Base-by-base conservation (phyloP, 2,888 invertebrate species). In the Eudasyphora cyanicolor region DNA sequence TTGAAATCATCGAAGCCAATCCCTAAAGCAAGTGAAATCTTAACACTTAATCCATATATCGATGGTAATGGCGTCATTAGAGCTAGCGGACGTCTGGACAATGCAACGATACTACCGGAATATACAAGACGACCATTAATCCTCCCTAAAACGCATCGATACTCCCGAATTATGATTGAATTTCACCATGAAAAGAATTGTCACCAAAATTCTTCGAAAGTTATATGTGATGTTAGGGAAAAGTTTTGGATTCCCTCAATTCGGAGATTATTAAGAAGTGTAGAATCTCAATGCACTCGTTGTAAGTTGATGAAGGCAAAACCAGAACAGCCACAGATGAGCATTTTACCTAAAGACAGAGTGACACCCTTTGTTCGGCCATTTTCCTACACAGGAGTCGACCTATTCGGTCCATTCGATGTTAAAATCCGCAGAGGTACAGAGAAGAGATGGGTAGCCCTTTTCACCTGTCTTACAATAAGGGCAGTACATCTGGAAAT, bases 401-500 rank as follows among this genome's bases (percentile, higher is more conserved):
- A n/a, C n/a, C n/a, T n/a, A n/a, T n/a, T n/a, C n/a, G n/a, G n/a
- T n/a, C n/a, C n/a, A n/a, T n/a, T n/a, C n/a, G n/a, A n/a, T n/a
- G n/a, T n/a, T n/a, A n/a, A n/a, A n/a, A n/a, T n/a, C n/a, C 54
- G 54, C 21, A 27, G 60, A 10, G 29, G 60, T 32, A 5, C 27
- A 29, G 24, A 57, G 14, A 57, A 57, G 17, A 21, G 54, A 1
- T 64, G 75, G 75, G 67, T 76, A 8, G 76, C 76, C 4, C 45
- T 76, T 14, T 76, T 76, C 17, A 76, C 57, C 24, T 69, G 76
- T 70, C 29, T 69, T 14, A 69, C 69, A 6, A 75, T 64, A 0
- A 73, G 81, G 1, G 81, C 85, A 0, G 74, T 81, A 19, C 80
- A 83, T 49, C 54, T 83, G 21, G 85, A 84, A 24, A 21, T 82